Percentiles rank a stretch among this genome's conserved stretches.
phyloP scores from a whole-genome alignment of 1,140 invertebrate species.

The Meteorus sp. region DNA sequence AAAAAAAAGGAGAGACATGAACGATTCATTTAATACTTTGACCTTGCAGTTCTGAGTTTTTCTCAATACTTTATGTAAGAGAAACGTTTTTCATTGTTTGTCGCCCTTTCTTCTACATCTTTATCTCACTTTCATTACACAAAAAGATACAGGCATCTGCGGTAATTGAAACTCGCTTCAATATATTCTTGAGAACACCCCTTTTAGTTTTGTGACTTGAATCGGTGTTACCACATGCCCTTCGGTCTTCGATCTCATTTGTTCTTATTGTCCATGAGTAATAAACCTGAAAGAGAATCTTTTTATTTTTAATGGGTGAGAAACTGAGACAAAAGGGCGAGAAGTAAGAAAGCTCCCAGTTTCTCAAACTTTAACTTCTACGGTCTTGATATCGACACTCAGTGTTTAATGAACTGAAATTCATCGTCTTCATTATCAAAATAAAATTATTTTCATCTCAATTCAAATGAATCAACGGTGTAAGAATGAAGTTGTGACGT shows the following conservation, averaged over 20 bases:
- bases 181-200: background rate
- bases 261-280: background rate
- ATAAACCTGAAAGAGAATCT: too few relatives aligned
- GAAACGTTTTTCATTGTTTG: slow-evolving; percentile 16
- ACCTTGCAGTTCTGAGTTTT: slow-evolving; percentile 3
- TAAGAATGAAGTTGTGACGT: too few relatives aligned
- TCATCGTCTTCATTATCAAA: too few relatives aligned
- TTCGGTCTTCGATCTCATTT: background rate
- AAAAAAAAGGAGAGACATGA: background rate
- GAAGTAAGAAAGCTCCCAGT: too few relatives aligned
- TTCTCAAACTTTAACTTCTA: too few relatives aligned
- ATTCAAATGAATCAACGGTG: too few relatives aligned
- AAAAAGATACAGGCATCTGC: slow-evolving; percentile 11
- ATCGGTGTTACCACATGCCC: background rate
- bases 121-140: slow-evolving; percentile 2
- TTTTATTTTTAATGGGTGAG: too few relatives aligned
- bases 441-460: too few relatives aligned
- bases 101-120: too few relatives aligned
- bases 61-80: slow-evolving; percentile 3
- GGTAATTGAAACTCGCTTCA: slow-evolving; percentile 13
- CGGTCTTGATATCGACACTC: too few relatives aligned
- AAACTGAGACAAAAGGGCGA: too few relatives aligned
- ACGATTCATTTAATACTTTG: background rate
- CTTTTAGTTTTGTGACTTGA: background rate
- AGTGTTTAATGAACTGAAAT: too few relatives aligned